Base-by-base conservation (phyloP, 2,113 vertebrate species). In the Thomomys bottae region DNA sequence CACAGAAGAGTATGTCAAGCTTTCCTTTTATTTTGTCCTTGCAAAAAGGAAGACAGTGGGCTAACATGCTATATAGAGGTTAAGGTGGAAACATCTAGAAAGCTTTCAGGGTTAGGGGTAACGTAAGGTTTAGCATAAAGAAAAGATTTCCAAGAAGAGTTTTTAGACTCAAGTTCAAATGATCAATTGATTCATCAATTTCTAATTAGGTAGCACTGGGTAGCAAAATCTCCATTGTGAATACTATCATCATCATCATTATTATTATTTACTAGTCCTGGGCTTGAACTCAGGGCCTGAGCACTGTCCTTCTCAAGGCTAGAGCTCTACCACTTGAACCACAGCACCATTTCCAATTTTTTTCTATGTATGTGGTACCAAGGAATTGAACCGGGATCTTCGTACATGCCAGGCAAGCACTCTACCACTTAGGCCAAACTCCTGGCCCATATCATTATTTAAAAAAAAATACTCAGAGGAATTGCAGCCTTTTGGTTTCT, bases 101-200 rank as follows among this genome's bases (percentile, higher is more conserved):
- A 77, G 32, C 11, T 54, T 61, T 67, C 36, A 14, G 45, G 45
- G 26, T 1, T 3, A 1, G 54, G 38, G 24, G 28, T 5, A 2
- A 12, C 8, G 36, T 49, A 32, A 11, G 79, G 59, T 14, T n/a
- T 36, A 76, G 34, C 61, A 45, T 17, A 15, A 91, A 45, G 18
- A 66, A 32, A 15, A n/a, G n/a, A 89, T 57, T 45, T 57, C 49
- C 49, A 54, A 54, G 49, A 49, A 57, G 34, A 66, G 8, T 15
- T 57, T 34, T 34, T 67, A 77, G 84, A 84, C n/a, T 76, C 17
- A 45, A 72, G 72, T 63, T 90, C 72, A 76, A 78, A 63, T 79
- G 61, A 38, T 28, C 18, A 10, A 71, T 88, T 85, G 6, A 66
- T 85, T 91, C 34, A 21, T 38, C 61, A 61, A 24, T 49, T 71